Evolutionary conservation across 2,797 vertebrate species (phyloP).

Genomic region (Darevskia nairensis): DNA sequence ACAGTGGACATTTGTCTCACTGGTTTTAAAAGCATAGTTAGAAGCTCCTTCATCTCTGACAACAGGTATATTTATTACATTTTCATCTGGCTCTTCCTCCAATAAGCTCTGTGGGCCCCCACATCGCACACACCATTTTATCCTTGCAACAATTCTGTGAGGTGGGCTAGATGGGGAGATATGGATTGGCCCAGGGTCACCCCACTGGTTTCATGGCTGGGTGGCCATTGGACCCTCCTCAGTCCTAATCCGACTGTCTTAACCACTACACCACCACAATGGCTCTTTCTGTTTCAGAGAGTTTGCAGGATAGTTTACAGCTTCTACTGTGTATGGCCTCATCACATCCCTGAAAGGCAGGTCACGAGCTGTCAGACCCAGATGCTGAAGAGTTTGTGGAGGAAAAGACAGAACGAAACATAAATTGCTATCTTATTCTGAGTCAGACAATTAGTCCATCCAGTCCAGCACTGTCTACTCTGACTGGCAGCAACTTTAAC

Average conservation of each 20-base stretch:
- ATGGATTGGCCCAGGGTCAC: background rate
- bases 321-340: background rate
- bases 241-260: background rate
- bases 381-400: background rate
- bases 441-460: background rate
- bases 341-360: background rate
- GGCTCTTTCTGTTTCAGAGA: background rate
- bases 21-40: background rate
- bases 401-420: background rate
- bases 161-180: background rate
- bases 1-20: background rate
- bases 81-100: too few relatives aligned
- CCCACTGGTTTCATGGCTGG: background rate
- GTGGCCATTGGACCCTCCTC: background rate
- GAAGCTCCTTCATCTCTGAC: background rate
- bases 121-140: background rate
- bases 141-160: background rate
- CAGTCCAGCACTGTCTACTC: background rate
- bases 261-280: background rate
- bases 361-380: background rate
- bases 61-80: background rate
- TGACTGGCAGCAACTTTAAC: background rate
- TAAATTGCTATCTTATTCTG: background rate
- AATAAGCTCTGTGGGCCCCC: too few relatives aligned
- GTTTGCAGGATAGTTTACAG: background rate